Conservation (phyloP, 2,888 invertebrate genomes). For the Epiblema foenella region DNA sequence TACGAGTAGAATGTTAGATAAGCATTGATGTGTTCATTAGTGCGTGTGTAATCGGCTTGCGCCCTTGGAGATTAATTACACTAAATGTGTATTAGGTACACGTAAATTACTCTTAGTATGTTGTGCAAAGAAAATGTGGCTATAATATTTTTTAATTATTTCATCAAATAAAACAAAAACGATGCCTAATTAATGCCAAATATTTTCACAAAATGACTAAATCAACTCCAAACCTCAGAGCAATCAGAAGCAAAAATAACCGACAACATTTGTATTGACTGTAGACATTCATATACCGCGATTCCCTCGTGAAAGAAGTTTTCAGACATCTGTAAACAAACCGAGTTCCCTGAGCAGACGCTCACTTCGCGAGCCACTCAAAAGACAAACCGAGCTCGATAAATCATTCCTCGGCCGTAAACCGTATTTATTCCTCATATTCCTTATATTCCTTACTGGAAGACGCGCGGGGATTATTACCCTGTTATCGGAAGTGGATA, state of each 20-base stretch:
- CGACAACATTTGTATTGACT: neutral
- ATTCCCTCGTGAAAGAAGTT: neutral
- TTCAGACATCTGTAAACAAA: constrained; percentile 10
- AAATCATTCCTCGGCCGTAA: constrained; percentile 36
- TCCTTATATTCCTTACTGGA: constrained; percentile 51
- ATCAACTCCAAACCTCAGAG: neutral
- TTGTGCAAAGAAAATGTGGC: neutral
- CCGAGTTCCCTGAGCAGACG: constrained; percentile 6
- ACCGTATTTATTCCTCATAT: constrained; percentile 63
- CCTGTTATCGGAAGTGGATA: constrained; percentile 80
- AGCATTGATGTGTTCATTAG: constrained; percentile 14
- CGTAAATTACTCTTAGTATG: neutral
- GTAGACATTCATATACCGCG: neutral
- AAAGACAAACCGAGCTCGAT: constrained; percentile 26
- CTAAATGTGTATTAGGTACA: neutral
- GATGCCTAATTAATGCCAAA: too few relatives aligned
- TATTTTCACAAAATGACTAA: neutral
- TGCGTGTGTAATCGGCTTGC: constrained; percentile 3
- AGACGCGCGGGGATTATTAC: constrained; percentile 69
- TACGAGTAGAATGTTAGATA: constrained; percentile 4
- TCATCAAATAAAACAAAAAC: neutral
- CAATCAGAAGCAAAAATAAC: constrained; percentile 2
- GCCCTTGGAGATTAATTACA: neutral
- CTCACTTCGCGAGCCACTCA: constrained; percentile 26
- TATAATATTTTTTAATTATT: neutral